phyloP scores from a whole-genome alignment of 2,113 vertebrate species.

The Pycnonotus jocosus region DNA sequence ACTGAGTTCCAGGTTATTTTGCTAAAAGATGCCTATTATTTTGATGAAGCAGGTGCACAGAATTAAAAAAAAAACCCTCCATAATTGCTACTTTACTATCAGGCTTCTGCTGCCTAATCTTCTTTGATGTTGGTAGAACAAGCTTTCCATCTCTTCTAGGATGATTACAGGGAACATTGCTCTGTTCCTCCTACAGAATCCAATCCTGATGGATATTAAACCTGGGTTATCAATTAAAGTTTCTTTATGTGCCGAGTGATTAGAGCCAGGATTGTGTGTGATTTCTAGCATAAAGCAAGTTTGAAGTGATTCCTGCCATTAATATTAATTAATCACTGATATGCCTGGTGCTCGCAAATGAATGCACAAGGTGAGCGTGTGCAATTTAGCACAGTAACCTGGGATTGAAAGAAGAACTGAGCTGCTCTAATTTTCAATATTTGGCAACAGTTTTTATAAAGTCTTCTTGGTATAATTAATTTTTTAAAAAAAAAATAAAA shows the following conservation, averaged over 20 bases:
- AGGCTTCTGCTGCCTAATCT: conserved; percentile 54
- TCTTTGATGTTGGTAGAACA: conserved; percentile 53
- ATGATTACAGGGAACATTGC: conserved; percentile 41
- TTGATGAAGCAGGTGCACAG: conserved; percentile 63
- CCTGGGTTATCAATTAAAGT: conserved; percentile 58
- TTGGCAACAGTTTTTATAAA: not conserved
- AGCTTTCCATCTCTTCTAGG: conserved; percentile 39
- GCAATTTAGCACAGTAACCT: conserved; percentile 31
- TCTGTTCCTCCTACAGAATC: conserved; percentile 45
- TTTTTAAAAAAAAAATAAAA: not conserved
- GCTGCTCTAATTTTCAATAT: not conserved
- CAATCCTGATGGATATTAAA: conserved; percentile 56
- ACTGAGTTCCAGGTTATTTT: conserved; percentile 59
- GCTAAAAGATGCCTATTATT: conserved; percentile 65
- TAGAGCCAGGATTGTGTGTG: conserved; percentile 25
- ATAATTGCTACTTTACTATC: conserved; percentile 63
- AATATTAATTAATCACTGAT: conserved; percentile 59
- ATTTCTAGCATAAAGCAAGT: conserved; percentile 44
- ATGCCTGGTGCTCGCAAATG: not conserved
- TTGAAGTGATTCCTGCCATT: conserved; percentile 30
- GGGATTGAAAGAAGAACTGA: not conserved
- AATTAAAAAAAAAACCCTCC: conserved; percentile 23
- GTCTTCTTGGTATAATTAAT: not conserved
- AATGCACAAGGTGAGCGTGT: not conserved
- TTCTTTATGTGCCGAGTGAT: not conserved